Base-by-base conservation (phyloP, 2,797 vertebrate species). In the Dallia pectoralis region DNA sequence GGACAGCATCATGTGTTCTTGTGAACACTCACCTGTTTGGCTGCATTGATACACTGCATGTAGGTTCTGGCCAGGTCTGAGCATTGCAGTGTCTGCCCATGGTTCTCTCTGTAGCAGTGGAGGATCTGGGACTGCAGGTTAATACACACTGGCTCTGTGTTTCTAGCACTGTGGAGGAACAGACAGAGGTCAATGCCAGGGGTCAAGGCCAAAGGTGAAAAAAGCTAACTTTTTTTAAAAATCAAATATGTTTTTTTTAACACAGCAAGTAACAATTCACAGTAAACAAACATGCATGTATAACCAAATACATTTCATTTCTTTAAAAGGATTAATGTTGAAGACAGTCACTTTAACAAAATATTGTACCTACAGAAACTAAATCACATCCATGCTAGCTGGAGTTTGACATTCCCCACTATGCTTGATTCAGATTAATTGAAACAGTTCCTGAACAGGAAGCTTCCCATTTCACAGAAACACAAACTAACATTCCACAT, bases 51-150 rank as follows among this genome's bases (percentile, higher is more conserved):
- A 1, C 97, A 99, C 82, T 82, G 94, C 89, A 94, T 93, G 88
- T 98, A 98, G 1, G 96, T 91, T 87, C 94, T 97, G 80, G 93
- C 96, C 85, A 99, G 90, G 84, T 95, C 94, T 0, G 96, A 95
- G 87, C 97, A 99, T 77, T 87, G 92, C 4, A 98, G 92, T 14
- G 94, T 95, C 88, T 97, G 93, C 18, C 70, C 84, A 16, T 87
- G 84, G 85, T 95, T 96, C 77, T 93, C 90, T 4, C 79, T 91
- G 91, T 97, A 98, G 87, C 97, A 99, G 76, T 87, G 91, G 66
- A 97, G 87, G 74, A 99, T 95, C 87, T 95, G 92, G 79, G 91
- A 86, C 87, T 98, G 97, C 75, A 99, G 89, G 62, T 86, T 86
- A 2, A 84, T 73, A 82, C 97, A 99, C 75, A 96, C 86, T 0